Evolutionary conservation across 2,888 invertebrate genomes (phyloP), one percentile per base, ranked within the genome.

Genomic region (Rutpela maculata): DNA sequence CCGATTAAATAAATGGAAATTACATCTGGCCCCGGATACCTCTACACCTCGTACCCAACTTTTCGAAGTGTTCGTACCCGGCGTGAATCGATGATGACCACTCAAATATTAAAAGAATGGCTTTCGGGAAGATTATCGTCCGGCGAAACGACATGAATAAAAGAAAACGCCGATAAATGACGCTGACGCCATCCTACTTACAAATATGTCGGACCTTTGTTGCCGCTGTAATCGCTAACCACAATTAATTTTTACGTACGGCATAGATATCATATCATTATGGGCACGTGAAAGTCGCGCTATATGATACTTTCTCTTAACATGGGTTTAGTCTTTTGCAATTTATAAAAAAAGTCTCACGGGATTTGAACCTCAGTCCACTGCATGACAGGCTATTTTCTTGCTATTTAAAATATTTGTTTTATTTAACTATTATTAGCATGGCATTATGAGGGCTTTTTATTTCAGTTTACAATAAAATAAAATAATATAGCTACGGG

Each of bases 1-100:
- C 67, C 81, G 79, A 81, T 81, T 81, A 80, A 79, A 81, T 81
- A 80, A 80, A 81, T 81, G 80, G 81, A 81, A 80, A 81, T 80
- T 81, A 79, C 80, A 75, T 74, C 74, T 70, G 76, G 81, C 65
- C 43, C 60, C n/a, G 19, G 59, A 72, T 59, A 50, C 63, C 72
- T 72, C 55, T 62, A 22, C 70, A 38, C 60, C 38, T 35, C 38
- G 26, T 71, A 22, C 55, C 38, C 55, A 72, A 72, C 55, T 55
- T 72, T 35, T 72, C 55, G 72, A 55, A 63, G 55, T 62, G 72
- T n/a, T 15, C 55, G 62, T 26, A 70, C 38, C 55, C 59, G 60
- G n/a, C 17, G 70, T 26, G 60, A 60, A 63, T 63, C 63, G 50
- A 72, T 50, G 43, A 70, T 63, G 55, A 55, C 63, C 50, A 50